Percentiles rank a stretch among this genome's conserved stretches.
Evolutionary conservation across 2,888 invertebrate species (phyloP).

Genomic region (Volucella inanis): DNA sequence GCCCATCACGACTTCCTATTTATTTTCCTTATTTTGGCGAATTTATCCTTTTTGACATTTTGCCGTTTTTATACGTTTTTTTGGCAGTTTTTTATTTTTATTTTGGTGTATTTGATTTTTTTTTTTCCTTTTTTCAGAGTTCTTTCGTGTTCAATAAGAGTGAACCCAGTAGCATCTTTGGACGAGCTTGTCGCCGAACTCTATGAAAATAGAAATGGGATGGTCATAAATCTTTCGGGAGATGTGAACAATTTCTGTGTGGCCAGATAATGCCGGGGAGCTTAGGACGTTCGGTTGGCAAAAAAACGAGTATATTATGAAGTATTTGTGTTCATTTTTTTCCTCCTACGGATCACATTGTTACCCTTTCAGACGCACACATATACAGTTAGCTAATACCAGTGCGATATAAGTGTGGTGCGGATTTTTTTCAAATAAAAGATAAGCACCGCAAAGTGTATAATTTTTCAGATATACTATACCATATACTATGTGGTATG

Average conservation of each 20-base stretch:
- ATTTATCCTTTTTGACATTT: slow-evolving; percentile 74
- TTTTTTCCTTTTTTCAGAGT: background rate
- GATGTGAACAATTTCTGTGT: slow-evolving; percentile 74
- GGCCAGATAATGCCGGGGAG: slow-evolving; percentile 72
- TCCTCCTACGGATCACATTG: background rate
- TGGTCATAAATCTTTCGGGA: slow-evolving; percentile 71
- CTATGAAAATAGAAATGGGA: slow-evolving; percentile 70
- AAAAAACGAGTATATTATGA: slow-evolving; percentile 55
- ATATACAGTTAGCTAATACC: background rate
- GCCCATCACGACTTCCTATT: slow-evolving; percentile 69
- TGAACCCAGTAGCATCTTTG: slow-evolving; percentile 44
- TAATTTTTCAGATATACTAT: too few relatives aligned
- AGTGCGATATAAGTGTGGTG: too few relatives aligned
- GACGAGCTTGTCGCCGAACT: slow-evolving; percentile 54
- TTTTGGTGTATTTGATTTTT: slow-evolving; percentile 2
- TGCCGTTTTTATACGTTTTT: slow-evolving; percentile 65
- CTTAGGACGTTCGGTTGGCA: slow-evolving; percentile 55
- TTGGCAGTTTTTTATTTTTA: background rate
- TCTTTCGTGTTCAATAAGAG: slow-evolving; percentile 31
- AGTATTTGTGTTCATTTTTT: slow-evolving; percentile 49
- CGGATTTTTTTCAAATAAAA: too few relatives aligned
- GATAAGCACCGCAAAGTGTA: too few relatives aligned
- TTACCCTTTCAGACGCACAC: slow-evolving; percentile 1
- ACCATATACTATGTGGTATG: too few relatives aligned
- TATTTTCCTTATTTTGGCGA: slow-evolving; percentile 71